Evolutionary conservation across 2,113 vertebrate species (phyloP), one percentile per base, ranked within the genome.

Genomic region (Labeo catla): DNA sequence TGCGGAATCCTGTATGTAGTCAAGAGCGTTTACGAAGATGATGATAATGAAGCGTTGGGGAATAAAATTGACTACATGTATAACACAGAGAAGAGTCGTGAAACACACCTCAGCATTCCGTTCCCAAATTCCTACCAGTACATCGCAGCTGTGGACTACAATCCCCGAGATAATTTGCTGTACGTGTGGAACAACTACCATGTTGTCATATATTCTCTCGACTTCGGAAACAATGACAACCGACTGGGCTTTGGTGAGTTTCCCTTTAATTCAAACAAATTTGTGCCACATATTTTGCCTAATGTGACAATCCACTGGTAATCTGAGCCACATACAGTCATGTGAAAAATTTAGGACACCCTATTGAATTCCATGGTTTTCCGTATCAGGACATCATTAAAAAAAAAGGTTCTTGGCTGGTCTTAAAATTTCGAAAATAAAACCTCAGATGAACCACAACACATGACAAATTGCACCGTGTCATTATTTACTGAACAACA

Each of bases 121-220:
- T 99, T 99, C 88, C 98, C 98, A 39, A 99, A 99, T 88, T 99
- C 98, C 16, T 99, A 99, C 93, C 98, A 99, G 91, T 99, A 99
- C 92, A 98, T 99, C 57, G 97, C 98, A 72, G 98, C 98, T 82
- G 98, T 99, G 97, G 98, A 99, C 97, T 99, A 99, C 94, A 99
- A 99, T 92, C 98, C 98, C n/a, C 93, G 98, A 87, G 98, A 99
- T 96, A 99, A 98, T 91, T 95, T 99, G 54, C 96, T 99, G n/a
- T 99, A 99, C 0, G 98, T 99, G 5, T 99, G 98, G 98, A 99
- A 99, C 95, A 99, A 99, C 93, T 99, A 98, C 88, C 98, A 99
- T 0, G 98, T 99, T 1, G 98, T 99, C 90, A 98, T 98, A 87
- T 99, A 99, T 90, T 97, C 97, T 2, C 93, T 99, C 95, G 97